Percentiles rank a stretch among this genome's conserved stretches.
These are phyloP conservation scores for Machimus rusticus DNA, from an alignment of 2,888 invertebrate species.

Conservation along the genomic window DNA sequence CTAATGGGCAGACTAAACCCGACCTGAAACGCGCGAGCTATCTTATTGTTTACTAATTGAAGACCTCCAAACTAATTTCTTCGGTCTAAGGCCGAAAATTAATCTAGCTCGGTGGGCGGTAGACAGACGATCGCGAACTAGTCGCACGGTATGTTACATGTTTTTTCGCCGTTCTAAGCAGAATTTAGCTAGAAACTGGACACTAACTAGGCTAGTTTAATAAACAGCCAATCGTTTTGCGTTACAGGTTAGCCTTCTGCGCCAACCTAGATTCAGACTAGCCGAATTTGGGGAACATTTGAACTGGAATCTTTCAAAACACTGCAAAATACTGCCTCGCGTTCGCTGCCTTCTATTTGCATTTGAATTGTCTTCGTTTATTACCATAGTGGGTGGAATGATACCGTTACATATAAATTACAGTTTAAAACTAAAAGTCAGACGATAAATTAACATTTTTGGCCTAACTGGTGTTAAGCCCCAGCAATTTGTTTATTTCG, in stretches of 20 bases:
- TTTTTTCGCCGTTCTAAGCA: background rate
- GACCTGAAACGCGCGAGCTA: background rate
- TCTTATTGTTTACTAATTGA: conserved; percentile 30
- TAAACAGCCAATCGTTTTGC: background rate
- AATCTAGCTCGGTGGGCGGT: background rate
- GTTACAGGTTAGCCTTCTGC: background rate
- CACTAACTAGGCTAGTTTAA: background rate
- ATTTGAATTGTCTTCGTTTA: background rate
- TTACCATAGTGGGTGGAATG: background rate
- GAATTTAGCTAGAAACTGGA: background rate
- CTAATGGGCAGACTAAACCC: background rate
- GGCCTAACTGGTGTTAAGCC: background rate
- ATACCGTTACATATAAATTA: background rate
- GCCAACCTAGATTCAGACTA: background rate
- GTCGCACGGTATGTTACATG: background rate
- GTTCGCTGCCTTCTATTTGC: background rate
- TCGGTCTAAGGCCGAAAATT: background rate
- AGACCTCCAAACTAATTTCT: conserved; percentile 19
- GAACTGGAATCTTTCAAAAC: background rate
- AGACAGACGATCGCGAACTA: background rate
- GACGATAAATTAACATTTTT: background rate
- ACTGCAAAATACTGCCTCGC: background rate
- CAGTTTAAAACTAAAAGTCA: background rate
- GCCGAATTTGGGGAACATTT: background rate
- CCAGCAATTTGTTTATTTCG: background rate